Evolutionary conservation across 2,888 invertebrate species (phyloP).

Genomic region (Aquatica leii): DNA sequence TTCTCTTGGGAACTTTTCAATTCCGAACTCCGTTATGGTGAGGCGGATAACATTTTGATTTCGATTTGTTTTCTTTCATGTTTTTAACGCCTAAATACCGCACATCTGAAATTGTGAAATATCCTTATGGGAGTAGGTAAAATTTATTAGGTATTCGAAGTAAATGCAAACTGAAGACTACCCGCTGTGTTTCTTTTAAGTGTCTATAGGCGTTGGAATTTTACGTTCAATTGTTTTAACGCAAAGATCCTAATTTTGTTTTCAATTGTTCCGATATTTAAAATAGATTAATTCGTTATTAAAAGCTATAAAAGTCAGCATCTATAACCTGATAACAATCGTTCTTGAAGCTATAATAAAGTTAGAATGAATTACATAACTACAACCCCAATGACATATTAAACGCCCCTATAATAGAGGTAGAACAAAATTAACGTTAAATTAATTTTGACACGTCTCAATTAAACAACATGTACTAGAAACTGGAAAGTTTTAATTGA

Average conservation of each 20-base stretch:
- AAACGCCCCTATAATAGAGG: conserved; percentile 36
- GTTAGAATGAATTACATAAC: conserved; percentile 27
- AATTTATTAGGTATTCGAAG: conserved; percentile 41
- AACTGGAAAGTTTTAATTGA: conserved; percentile 47
- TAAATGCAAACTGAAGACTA: conserved; percentile 31
- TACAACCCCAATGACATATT: conserved; percentile 28
- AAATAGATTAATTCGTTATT: too few relatives aligned
- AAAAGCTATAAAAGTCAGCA: too few relatives aligned
- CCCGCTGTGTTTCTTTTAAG: too few relatives aligned
- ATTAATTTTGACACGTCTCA: conserved; percentile 49
- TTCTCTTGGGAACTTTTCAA: conserved; percentile 33
- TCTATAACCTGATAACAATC: too few relatives aligned
- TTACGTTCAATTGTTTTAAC: too few relatives aligned
- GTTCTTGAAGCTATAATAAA: too few relatives aligned
- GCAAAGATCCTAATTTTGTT: too few relatives aligned
- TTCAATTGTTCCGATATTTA: too few relatives aligned
- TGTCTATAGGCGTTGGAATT: too few relatives aligned
- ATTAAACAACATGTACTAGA: conserved; percentile 46
- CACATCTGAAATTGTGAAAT: conserved; percentile 23
- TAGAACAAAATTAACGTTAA: conserved; percentile 43
- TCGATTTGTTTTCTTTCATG: conserved; percentile 9
- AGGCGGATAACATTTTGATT: conserved; percentile 24
- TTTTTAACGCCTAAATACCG: conserved; percentile 3
- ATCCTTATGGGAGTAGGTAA: conserved; percentile 31
- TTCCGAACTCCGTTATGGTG: conserved; percentile 21